Base-by-base conservation (phyloP, 2,888 invertebrate species). In the Ophion ellenae region DNA sequence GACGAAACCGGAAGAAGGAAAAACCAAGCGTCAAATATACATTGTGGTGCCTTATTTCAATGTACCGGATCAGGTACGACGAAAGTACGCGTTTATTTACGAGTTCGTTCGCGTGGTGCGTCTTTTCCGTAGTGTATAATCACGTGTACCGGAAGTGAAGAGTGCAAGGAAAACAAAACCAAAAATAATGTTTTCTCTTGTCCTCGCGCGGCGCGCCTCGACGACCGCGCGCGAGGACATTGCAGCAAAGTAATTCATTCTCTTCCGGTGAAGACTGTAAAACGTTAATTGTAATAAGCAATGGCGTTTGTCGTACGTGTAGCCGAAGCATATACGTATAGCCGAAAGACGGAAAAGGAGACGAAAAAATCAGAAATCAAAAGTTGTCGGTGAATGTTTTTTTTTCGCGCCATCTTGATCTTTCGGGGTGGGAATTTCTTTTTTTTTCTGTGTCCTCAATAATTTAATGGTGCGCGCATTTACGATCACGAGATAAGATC, bases 41-140 rank as follows among this genome's bases (percentile, higher is more conserved):
- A 87, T 86, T 90, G 88, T 92, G 92, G 93, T 93, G 93, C 93
- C 93, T 93, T 93, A 93, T 93, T 93, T 93, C 91, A 90, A 90
- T 89, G 91, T 90, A 90, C 90, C 90, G 86, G 73, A 74, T 80
- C 77, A 89, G 91, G 89, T 89, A 90, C 89, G 86, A 91, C 90
- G 92, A 92, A 93, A 93, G 92, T 93, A 92, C 85, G 81, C 83
- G 85, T 89, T 91, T 87, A 86, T 87, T 89, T 89, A 67, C 87
- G 80, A 87, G 87, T 86, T 89, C 78, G 76, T 89, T 88, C 74
- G 87, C 87, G 79, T 86, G 86, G 69, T 83, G 75, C 76, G 81
- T 84, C 17, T 61, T 61, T 78, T 81, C 67, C 73, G 73, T 83
- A 81, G 79, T 69, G 10, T 63, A 81, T 73, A 47, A 79, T 77